Conservation (phyloP, 2,797 vertebrate genomes). For the Antennarius maculatus region DNA sequence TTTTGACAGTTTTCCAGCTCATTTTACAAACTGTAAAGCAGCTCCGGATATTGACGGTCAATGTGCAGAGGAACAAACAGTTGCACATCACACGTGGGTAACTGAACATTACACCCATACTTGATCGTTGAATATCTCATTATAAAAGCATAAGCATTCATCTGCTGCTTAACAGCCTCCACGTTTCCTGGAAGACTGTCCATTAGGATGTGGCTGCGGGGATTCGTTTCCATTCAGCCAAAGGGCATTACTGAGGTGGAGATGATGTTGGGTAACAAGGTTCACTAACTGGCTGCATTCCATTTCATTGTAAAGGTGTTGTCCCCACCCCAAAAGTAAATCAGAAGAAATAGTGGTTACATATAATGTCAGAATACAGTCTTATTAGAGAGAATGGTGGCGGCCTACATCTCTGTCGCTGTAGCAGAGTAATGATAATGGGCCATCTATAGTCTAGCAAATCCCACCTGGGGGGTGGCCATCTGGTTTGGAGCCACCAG, state of each 20-base stretch:
- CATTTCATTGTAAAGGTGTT: background rate
- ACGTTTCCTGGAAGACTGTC: background rate
- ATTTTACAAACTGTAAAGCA: conserved; percentile 9
- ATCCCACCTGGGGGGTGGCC: too few relatives aligned
- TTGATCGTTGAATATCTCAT: conserved; percentile 11
- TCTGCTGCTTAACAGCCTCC: background rate
- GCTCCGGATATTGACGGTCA: background rate
- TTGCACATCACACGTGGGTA: background rate
- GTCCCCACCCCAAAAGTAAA: background rate
- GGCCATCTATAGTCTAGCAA: too few relatives aligned
- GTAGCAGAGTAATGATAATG: too few relatives aligned
- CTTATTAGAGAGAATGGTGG: too few relatives aligned
- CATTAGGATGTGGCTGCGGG: background rate
- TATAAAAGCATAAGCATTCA: conserved; percentile 11
- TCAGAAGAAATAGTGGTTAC: too few relatives aligned
- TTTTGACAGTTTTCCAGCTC: background rate
- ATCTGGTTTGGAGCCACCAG: too few relatives aligned
- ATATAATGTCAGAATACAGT: too few relatives aligned
- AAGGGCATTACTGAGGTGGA: conserved; percentile 4
- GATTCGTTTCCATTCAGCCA: conserved; percentile 12
- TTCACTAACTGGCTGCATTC: background rate
- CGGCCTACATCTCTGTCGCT: too few relatives aligned
- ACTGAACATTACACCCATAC: background rate
- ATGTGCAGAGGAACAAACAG: background rate
- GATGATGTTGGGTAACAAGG: background rate